Evolutionary conservation across 1,140 invertebrate genomes (phyloP), one percentile per base, ranked within the genome.

Genomic region (Aplysia californica): DNA sequence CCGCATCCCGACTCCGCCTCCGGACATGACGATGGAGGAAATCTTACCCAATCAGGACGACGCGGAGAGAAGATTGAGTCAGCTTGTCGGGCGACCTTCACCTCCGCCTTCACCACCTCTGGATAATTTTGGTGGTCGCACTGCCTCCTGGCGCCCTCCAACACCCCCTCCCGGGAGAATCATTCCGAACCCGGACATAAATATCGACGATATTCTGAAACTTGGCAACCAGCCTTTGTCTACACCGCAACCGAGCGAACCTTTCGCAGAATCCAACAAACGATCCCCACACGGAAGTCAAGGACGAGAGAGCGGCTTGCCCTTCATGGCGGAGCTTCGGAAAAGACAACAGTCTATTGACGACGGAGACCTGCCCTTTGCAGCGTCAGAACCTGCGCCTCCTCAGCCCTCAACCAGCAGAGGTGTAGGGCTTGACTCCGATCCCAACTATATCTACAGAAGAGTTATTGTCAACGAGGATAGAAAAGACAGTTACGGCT

Each of bases 271-370:
- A 15, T 59, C 58, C 61, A n/a, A n/a, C n/a, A n/a, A n/a, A n/a
- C n/a, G n/a, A 36, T 41, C 33, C 15, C 36, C 69, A 6, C n/a
- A 20, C 18, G 69, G 50, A 71, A 56, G 31, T 56, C 69, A 71
- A 55, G 36, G 58, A 6, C 10, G 26, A 61, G 58, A 61, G 26
- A 26, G 20, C 26, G 59, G 26, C 1, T 61, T 75, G 1, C 72
- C 72, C 31, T 75, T 75, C 31, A 75, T 75, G 61, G 72, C 35
- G 31, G 72, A 75, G 23, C 72, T 75, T n/a, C 35, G 39, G 20
- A 41, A 41, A 50, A 35, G 72, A 3, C 72, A 75, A 31, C 35
- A 41, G 20, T 41, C 38, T n/a, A 50, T 75, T 15, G 72, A 75
- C 38, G 72, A 73, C 10, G 39, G 33, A 38, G 33, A 3, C 35